Evolutionary conservation across 2,888 invertebrate species (phyloP).

Genomic region (Drosophila aldrichi): DNA sequence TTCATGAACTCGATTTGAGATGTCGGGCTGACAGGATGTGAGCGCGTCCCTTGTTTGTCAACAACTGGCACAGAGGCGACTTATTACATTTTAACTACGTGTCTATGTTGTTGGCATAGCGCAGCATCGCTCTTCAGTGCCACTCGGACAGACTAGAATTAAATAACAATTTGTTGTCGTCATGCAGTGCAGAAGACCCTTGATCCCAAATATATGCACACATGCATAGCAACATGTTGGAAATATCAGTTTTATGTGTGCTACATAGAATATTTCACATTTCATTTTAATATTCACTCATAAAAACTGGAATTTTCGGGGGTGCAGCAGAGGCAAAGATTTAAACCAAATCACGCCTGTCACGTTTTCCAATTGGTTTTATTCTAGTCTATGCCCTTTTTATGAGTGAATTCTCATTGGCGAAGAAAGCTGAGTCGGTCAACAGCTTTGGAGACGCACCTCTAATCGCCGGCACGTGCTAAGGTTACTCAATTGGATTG

Average conservation of each 20-base stretch:
- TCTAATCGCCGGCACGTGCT: slow-evolving; percentile 73
- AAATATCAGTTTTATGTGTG: slow-evolving; percentile 11
- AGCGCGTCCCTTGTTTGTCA: slow-evolving; percentile 75
- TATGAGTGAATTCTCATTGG: background rate
- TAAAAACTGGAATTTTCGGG: slow-evolving; percentile 14
- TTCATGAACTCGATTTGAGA: slow-evolving; percentile 66
- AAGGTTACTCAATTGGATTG: slow-evolving; percentile 67
- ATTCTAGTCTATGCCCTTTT: slow-evolving; percentile 21
- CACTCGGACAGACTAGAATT: slow-evolving; percentile 37
- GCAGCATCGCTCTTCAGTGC: slow-evolving; percentile 29
- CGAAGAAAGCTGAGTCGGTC: slow-evolving; percentile 17
- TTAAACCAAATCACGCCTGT: background rate
- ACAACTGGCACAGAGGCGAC: slow-evolving; percentile 53
- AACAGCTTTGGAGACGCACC: slow-evolving; percentile 59
- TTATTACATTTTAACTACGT: slow-evolving; percentile 70
- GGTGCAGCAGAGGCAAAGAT: background rate
- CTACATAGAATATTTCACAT: slow-evolving; percentile 15
- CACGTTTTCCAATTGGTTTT: slow-evolving; percentile 11
- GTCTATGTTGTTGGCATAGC: slow-evolving; percentile 39
- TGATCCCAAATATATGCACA: background rate
- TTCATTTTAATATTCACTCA: slow-evolving; percentile 7
- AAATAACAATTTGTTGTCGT: slow-evolving; percentile 57
- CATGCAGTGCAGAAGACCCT: slow-evolving; percentile 13
- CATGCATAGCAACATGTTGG: slow-evolving; percentile 6
- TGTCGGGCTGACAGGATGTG: slow-evolving; percentile 68